A percentile compares a stretch with the other conserved stretches of the same genome.
Evolutionary conservation across 2,797 vertebrate genomes (phyloP).

Genomic region (Tadarida brasiliensis): DNA sequence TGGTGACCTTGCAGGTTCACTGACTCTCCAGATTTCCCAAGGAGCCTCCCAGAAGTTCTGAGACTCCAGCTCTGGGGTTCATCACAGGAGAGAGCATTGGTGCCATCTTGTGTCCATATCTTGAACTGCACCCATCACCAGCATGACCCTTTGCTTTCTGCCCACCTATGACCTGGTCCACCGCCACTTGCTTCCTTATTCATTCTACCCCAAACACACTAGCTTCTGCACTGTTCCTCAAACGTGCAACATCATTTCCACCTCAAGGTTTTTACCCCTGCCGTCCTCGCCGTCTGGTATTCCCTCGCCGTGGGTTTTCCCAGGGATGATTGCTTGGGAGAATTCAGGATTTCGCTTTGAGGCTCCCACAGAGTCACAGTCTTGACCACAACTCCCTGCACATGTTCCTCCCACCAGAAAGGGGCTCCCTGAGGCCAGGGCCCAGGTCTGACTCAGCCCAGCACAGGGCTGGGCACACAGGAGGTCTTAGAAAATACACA

Average conservation of each 20-base stretch:
- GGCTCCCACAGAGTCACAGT: background rate
- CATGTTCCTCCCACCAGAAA: rapidly evolving
- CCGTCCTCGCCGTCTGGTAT: rapidly evolving
- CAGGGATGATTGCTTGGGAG: rapidly evolving
- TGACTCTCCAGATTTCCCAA: background rate
- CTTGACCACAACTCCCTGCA: too few relatives aligned
- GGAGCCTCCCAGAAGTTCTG: background rate
- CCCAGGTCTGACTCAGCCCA: background rate
- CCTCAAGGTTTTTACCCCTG: background rate
- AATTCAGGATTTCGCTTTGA: background rate
- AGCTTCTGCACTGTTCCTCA: background rate
- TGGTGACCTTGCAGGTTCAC: too few relatives aligned
- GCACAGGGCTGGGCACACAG: background rate
- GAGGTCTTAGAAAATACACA: background rate
- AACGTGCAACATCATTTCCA: background rate
- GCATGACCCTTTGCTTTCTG: rapidly evolving
- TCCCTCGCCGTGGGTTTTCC: background rate
- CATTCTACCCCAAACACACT: background rate
- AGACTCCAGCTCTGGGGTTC: background rate
- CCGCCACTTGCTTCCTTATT: background rate
- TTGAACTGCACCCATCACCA: background rate
- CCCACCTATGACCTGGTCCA: rapidly evolving
- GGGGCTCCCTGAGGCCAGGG: background rate
- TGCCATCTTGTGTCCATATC: background rate
- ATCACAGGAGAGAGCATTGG: rapidly evolving